Base-by-base conservation (phyloP, 1,140 invertebrate species). In the Nebria ingens region DNA sequence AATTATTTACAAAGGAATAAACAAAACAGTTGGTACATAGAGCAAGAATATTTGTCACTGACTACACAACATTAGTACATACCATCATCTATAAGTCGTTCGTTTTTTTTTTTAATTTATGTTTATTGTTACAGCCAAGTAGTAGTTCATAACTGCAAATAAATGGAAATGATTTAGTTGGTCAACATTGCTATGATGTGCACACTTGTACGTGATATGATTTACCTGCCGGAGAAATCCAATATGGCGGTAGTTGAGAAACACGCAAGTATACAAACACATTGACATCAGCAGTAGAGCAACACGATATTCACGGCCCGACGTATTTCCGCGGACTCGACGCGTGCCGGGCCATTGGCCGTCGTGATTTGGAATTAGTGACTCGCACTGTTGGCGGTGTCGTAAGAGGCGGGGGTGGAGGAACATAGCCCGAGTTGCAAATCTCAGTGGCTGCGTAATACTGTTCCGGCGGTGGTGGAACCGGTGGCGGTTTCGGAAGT, bases 401-500 rank as follows among this genome's bases (percentile, higher is more conserved):
- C 22, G 62, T 64, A 20, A 64, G 52, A 21, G 65, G 67, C 13
- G 67, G 67, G 11, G 68, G 65, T 2, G 66, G 66, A 19, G 66
- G 66, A 13, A 64, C 57, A 58, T 63, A 66, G 22, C 65, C 62
- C 19, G 62, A 50, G 54, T 64, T 66, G 57, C 66, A 68, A 23
- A 69, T 65, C 57, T 69, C 68, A 11, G 65, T 69, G 22, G 68
- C 66, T 15, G 68, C 68, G 56, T 69, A 69, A 52, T 68, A 68
- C 29, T 60, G 58, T 58, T 69, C 68, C 13, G 63, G 56, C 13
- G 66, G 65, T 34, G 65, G 65, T 22, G 65, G 57, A n/a, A 45
- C 64, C 49, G 60, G 50, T 1, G 62, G 58, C 19, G 66, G 64
- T 57, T 68, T 68, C 45, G 65, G 66, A 22, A 68, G 62, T 56